A percentile compares a stretch with the other conserved stretches of the same genome.
These are phyloP conservation scores for Lasioglossum villosulum DNA, from an alignment of 2,888 invertebrate species.

Conservation along the genomic window DNA sequence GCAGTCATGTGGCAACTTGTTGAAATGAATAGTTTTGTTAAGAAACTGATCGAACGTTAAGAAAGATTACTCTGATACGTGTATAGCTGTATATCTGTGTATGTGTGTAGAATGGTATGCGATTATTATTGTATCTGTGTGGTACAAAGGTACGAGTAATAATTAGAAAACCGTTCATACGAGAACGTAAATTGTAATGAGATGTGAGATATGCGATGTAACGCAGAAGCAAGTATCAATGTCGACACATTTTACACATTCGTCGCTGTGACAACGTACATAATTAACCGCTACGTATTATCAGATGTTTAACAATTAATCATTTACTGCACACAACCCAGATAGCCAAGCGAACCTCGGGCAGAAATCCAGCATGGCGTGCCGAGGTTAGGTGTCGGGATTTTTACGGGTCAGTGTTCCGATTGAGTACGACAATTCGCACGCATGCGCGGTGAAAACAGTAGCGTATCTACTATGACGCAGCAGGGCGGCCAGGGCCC, in stretches of 20 bases:
- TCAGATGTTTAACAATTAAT: neutral
- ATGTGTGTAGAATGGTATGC: neutral
- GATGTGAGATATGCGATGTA: neutral
- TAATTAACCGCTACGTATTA: constrained; percentile 1
- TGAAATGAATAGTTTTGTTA: neutral
- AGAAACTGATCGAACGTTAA: neutral
- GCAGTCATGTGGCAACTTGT: neutral
- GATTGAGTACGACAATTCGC: no score
- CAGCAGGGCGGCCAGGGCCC: no score
- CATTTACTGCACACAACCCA: neutral
- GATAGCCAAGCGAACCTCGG: no score
- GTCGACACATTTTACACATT: neutral
- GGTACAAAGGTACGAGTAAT: neutral
- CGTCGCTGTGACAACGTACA: neutral
- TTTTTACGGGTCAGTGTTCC: no score
- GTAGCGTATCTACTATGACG: no score
- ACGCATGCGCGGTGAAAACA: no score
- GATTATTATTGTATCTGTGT: neutral
- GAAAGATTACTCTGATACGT: neutral
- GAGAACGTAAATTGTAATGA: no score
- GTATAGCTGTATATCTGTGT: neutral
- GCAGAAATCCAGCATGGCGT: no score
- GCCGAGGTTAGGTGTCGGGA: no score
- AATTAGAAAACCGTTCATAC: neutral
- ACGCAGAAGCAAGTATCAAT: neutral